Evolutionary conservation across 2,113 vertebrate species (phyloP).

Genomic region (Suncus etruscus): DNA sequence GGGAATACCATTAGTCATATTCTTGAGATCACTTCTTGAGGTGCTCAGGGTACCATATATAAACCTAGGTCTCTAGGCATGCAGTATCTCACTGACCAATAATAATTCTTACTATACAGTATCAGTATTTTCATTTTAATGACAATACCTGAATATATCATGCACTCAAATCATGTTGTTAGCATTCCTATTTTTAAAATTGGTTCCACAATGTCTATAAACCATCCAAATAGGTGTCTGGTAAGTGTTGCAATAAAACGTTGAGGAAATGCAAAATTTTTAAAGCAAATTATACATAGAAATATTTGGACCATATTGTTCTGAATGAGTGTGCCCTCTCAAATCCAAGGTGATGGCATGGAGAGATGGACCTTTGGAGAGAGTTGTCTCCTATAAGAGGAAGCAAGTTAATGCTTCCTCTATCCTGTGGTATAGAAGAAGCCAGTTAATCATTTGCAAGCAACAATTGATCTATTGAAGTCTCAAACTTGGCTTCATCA

Average conservation of each 20-base stretch:
- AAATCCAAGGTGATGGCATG: background rate
- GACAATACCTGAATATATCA: background rate
- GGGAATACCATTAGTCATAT: too few relatives aligned
- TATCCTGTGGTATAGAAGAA: background rate
- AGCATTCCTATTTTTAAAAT: background rate
- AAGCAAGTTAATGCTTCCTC: background rate
- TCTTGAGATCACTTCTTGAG: too few relatives aligned
- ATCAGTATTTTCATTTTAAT: background rate
- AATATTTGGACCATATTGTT: constrained; percentile 13
- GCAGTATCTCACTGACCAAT: too few relatives aligned
- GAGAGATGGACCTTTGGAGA: background rate
- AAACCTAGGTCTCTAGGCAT: too few relatives aligned
- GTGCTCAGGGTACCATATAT: too few relatives aligned
- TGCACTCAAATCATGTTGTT: background rate
- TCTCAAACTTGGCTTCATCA: background rate
- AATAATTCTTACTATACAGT: constrained; percentile 6
- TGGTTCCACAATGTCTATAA: background rate
- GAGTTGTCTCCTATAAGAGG: background rate
- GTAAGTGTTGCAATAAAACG: background rate
- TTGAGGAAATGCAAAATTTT: background rate
- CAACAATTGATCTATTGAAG: background rate
- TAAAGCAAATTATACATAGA: constrained; percentile 10
- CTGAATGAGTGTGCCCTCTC: background rate
- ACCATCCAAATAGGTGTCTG: background rate
- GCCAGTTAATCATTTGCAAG: background rate